These are phyloP conservation scores for Drosophila carrolli DNA, from an alignment of 1,140 invertebrate species.

Conservation along the genomic window DNA sequence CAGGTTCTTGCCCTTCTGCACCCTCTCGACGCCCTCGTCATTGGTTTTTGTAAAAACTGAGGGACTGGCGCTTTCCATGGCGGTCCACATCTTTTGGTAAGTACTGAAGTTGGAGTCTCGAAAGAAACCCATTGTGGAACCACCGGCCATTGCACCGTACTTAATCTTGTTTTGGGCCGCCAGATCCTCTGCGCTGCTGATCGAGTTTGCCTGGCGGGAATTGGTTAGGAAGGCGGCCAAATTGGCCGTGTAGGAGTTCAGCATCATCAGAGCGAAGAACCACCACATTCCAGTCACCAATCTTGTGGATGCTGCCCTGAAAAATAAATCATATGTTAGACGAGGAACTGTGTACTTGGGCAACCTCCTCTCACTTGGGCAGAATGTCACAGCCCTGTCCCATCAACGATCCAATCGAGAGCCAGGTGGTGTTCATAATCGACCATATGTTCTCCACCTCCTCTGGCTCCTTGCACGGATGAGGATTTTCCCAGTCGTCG, in stretches of 20 bases:
- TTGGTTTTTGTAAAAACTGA: constrained; percentile 91
- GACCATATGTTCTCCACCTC: constrained; percentile 93
- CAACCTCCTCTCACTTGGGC: constrained; percentile 84
- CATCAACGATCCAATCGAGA: constrained; percentile 92
- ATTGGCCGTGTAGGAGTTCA: constrained; percentile 98
- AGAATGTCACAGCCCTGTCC: constrained; percentile 92
- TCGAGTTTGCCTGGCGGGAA: constrained; percentile 92
- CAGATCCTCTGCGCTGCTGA: constrained; percentile 95
- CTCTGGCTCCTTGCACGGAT: constrained; percentile 92
- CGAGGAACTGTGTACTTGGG: constrained; percentile 83
- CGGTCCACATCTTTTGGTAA: constrained; percentile 88
- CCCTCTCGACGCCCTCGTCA: constrained; percentile 92
- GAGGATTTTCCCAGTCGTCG: constrained; percentile 95
- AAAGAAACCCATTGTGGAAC: constrained; percentile 92
- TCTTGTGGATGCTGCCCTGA: constrained; percentile 91
- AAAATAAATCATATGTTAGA: constrained; percentile 84
- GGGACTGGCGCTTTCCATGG: constrained; percentile 90
- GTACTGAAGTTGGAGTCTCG: constrained; percentile 81
- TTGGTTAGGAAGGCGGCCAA: constrained; percentile 97
- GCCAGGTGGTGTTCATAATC: constrained; percentile 91
- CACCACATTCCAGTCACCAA: constrained; percentile 96
- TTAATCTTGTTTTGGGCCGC: constrained; percentile 95
- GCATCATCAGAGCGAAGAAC: constrained; percentile 98
- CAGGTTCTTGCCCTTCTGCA: constrained; percentile 90
- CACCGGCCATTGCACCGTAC: constrained; percentile 91